Percentiles rank a stretch among this genome's conserved stretches.
phyloP scores from a whole-genome alignment of 2,888 invertebrate species.

The Latheticus oryzae region DNA sequence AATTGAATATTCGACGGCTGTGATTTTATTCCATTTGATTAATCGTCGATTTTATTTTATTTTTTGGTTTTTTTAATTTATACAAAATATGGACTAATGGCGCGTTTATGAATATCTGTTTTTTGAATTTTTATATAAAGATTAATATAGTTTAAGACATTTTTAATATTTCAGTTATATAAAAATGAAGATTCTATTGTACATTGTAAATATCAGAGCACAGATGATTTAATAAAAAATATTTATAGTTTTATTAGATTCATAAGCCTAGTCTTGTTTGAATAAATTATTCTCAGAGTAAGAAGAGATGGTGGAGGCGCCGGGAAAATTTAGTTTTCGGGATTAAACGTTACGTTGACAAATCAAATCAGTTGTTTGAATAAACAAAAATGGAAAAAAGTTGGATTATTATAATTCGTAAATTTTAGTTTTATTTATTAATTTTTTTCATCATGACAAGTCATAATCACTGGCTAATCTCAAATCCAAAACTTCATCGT shows the following conservation, averaged over 20 bases:
- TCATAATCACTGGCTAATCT: slow-evolving; percentile 61
- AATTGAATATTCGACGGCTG: slow-evolving; percentile 39
- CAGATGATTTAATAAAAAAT: slow-evolving; percentile 64
- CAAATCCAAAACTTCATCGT: slow-evolving; percentile 70
- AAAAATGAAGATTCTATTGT: slow-evolving; percentile 63
- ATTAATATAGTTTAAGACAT: slow-evolving; percentile 49
- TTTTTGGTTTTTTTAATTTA: not conserved
- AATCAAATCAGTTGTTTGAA: no score
- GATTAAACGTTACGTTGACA: no score
- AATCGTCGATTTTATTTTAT: slow-evolving; percentile 42
- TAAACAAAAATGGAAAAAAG: no score
- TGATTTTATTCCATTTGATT: slow-evolving; percentile 43
- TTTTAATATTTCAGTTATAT: slow-evolving; percentile 54
- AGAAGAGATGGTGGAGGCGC: no score
- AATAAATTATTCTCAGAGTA: no score
- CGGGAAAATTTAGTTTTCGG: no score
- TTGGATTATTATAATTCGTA: no score
- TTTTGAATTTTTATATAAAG: slow-evolving; percentile 42
- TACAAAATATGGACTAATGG: slow-evolving; percentile 40
- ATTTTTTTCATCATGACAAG: slow-evolving; percentile 14
- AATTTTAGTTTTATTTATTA: no score
- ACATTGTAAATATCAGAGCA: slow-evolving; percentile 64
- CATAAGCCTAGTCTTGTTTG: no score
- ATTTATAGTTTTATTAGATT: slow-evolving; percentile 60
- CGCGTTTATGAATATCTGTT: slow-evolving; percentile 38